A percentile compares a stretch with the other conserved stretches of the same genome.
Evolutionary conservation across 2,797 vertebrate species (phyloP).

Genomic region (Schizopygopsis malacanthus): DNA sequence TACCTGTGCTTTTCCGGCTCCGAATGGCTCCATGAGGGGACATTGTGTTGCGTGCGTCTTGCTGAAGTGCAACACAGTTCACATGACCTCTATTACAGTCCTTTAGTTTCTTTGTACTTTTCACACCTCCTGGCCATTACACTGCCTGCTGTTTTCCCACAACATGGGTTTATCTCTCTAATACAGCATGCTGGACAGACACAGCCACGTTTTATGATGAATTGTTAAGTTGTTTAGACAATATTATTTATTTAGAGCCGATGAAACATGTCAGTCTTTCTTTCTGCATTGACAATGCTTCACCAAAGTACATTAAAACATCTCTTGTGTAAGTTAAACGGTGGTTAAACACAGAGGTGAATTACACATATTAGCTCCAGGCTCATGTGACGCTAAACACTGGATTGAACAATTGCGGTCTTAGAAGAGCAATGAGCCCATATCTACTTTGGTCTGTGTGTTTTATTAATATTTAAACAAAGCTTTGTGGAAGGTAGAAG

Average conservation of each 20-base stretch:
- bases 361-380: slow-evolving; percentile 1
- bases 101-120: slow-evolving; percentile 32
- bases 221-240: slow-evolving; percentile 12
- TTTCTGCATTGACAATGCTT: background rate
- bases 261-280: background rate
- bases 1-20: background rate
- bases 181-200: background rate
- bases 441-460: background rate
- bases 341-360: background rate
- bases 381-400: background rate
- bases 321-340: background rate
- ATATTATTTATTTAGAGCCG: slow-evolving; percentile 32
- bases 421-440: background rate
- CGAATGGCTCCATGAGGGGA: background rate
- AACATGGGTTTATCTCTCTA: slow-evolving; percentile 32
- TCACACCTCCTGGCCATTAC: background rate
- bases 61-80: slow-evolving; percentile 5
- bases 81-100: slow-evolving; percentile 51
- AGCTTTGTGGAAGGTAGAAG: background rate
- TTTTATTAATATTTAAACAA: slow-evolving; percentile 29
- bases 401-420: background rate
- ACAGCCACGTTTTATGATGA: background rate
- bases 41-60: background rate
- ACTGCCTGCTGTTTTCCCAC: slow-evolving; percentile 22
- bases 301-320: background rate